Evolutionary conservation across 2,888 invertebrate genomes (phyloP).

Genomic region (Acleris laterana): DNA sequence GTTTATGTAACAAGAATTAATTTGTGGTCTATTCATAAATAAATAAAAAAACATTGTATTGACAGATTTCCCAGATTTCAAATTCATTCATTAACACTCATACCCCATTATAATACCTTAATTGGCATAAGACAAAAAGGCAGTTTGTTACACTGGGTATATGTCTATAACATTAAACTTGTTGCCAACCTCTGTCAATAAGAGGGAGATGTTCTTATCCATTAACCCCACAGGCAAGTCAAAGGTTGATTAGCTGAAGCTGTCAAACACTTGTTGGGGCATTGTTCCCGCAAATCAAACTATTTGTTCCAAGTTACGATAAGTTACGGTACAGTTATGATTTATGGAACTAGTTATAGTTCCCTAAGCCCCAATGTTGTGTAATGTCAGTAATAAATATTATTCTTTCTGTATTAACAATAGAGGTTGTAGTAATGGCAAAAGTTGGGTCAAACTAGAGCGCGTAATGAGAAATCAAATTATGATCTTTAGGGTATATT

Average conservation of each 20-base stretch:
- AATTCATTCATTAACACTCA: too few relatives aligned
- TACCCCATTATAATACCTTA: too few relatives aligned
- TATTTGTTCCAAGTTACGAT: conserved; percentile 5
- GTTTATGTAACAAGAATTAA: too few relatives aligned
- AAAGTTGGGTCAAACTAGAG: conserved; percentile 4
- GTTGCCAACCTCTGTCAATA: too few relatives aligned
- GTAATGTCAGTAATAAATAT: conserved; percentile 7
- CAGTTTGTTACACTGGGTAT: too few relatives aligned
- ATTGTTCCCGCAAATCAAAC: conserved; percentile 7
- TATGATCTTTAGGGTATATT: not conserved
- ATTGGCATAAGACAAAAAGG: too few relatives aligned
- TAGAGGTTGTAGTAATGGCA: not conserved
- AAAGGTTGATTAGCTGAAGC: conserved; percentile 1
- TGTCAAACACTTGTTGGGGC: conserved; percentile 15
- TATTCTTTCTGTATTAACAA: not conserved
- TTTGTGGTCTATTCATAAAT: too few relatives aligned
- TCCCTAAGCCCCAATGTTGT: not conserved
- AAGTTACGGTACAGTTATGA: conserved; percentile 10
- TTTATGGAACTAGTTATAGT: conserved; percentile 17
- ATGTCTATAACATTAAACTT: too few relatives aligned
- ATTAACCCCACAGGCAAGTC: too few relatives aligned
- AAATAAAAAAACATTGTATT: too few relatives aligned
- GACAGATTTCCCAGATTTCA: too few relatives aligned
- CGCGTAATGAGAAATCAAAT: not conserved
- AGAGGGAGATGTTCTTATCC: too few relatives aligned